Conservation (phyloP, 1,140 invertebrate species). For the Ganaspis sp. region DNA sequence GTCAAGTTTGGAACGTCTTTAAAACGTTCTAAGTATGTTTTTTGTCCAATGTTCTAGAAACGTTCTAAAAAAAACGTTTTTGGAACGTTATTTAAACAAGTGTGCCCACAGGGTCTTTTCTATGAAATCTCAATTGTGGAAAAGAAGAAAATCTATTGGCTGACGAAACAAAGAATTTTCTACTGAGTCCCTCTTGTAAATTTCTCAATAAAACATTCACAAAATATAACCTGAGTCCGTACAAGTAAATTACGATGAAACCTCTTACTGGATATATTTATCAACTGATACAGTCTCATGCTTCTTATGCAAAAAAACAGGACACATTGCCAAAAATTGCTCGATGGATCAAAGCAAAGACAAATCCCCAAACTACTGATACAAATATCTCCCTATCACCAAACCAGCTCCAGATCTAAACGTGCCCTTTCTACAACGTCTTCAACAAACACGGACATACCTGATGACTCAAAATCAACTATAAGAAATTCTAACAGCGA, state of each 20-base stretch:
- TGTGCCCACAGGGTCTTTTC: too few relatives aligned
- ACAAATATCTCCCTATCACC: not conserved
- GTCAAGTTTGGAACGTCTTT: too few relatives aligned
- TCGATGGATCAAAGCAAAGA: not conserved
- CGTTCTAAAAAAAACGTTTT: too few relatives aligned
- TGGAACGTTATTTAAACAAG: too few relatives aligned
- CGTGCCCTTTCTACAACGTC: constrained; percentile 29
- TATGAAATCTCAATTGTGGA: too few relatives aligned
- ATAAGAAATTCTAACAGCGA: not conserved
- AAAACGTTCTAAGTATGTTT: too few relatives aligned
- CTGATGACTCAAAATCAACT: not conserved
- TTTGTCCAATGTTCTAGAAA: too few relatives aligned
- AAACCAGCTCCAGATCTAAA: not conserved
- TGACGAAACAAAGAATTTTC: too few relatives aligned
- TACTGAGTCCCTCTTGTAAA: too few relatives aligned
- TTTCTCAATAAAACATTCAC: too few relatives aligned
- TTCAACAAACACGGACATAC: not conserved
- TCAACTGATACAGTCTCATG: not conserved
- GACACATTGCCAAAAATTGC: constrained; percentile 31
- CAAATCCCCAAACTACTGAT: not conserved
- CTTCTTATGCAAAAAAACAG: constrained; percentile 29
- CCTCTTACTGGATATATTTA: not conserved
- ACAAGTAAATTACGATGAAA: constrained; percentile 5
- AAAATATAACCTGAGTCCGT: not conserved
- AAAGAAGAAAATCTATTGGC: too few relatives aligned